Evolutionary conservation across 2,797 vertebrate species (phyloP), one percentile per base, ranked within the genome.

Genomic region (Lepus townsendii): DNA sequence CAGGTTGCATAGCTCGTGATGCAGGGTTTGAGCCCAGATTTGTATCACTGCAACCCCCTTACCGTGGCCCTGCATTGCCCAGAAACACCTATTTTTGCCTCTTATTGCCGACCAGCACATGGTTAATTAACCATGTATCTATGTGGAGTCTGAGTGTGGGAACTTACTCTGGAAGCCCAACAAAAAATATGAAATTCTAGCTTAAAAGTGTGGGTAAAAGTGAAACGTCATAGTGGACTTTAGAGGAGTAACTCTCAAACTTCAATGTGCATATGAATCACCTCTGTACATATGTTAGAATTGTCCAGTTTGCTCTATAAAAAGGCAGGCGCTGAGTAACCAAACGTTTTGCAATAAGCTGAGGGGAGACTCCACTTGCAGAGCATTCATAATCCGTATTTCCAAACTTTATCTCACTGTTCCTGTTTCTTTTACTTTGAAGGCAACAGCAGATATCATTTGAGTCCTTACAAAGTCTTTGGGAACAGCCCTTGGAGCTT

Each of bases 51-150:
- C 57, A 90, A 63, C 83, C 50, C 38, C 57, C 24, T 50, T 71
- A 62, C 19, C 2, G 7, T 0, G 1, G 17, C 24, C 22, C 11
- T 54, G 35, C 30, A 42, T 9, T 17, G 27, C 66, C 50, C 73
- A 82, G 68, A 88, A 93, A 93, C 47, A 73, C 2, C 52, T 71
- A 27, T 24, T 78, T 75, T 35, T 38, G n/a, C 8, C 94, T n/a
- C 26, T n/a, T 84, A 24, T 6, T 52, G 16, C 38, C 83, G 57
- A 54, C 26, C 22, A 79, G 26, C 26, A 57, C 9, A 3, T 13
- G n/a, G 35, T 71, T 83, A 85, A 60, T 57, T n/a, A 47, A 9
- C 42, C 42, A 47, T 50, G 30, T 57, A 71, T 42, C 60, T 54
- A 42, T 4, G 30, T 12, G 12, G 79, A 75, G n/a, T 65, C 57